Base-by-base conservation (phyloP, 2,113 vertebrate genomes). In the Callipepla squamata region DNA sequence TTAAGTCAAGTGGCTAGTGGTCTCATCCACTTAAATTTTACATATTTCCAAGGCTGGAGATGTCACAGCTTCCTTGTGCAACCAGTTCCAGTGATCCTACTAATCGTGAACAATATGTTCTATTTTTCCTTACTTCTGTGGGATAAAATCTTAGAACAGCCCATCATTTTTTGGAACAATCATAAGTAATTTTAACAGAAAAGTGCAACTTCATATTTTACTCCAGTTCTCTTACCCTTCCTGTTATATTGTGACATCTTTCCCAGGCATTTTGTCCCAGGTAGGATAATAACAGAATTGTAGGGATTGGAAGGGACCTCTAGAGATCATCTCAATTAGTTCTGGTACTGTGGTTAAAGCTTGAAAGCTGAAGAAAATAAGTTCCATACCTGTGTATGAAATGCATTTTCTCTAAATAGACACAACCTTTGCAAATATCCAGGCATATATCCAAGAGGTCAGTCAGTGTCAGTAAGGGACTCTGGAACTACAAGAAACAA, bases 341-440 rank as follows among this genome's bases (percentile, higher is more conserved):
- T 23, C 8, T 0, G 1, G 23, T 76, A 36, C 4, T 51, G 20
- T 28, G 15, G 25, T 8, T 51, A 85, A 87, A 38, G 19, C 9
- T 32, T 23, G 6, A 47, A 65, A 67, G 36, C 40, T 23, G 28
- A 48, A 75, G n/a, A n/a, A 72, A 90, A 14, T 47, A 51, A 51
- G 11, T 50, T 80, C 28, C 42, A 14, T 97, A 98, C 98, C 98
- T 98, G 91, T 98, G 98, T 89, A 98, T 98, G 90, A 98, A 98
- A 91, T 92, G 97, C 97, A 98, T 97, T 87, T 97, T 96, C 70
- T 98, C 98, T 89, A 98, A 94, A 95, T 98, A 98, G 61, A 96
- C 97, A 86, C 98, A 98, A 65, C 98, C 98, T 97, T 97, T 97
- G 83, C 97, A 98, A 92, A 98, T 95, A 93, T 98, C 97, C 88